These are phyloP conservation scores for Luscinia megarhynchos DNA, from an alignment of 2,797 vertebrate species.

Conservation along the genomic window DNA sequence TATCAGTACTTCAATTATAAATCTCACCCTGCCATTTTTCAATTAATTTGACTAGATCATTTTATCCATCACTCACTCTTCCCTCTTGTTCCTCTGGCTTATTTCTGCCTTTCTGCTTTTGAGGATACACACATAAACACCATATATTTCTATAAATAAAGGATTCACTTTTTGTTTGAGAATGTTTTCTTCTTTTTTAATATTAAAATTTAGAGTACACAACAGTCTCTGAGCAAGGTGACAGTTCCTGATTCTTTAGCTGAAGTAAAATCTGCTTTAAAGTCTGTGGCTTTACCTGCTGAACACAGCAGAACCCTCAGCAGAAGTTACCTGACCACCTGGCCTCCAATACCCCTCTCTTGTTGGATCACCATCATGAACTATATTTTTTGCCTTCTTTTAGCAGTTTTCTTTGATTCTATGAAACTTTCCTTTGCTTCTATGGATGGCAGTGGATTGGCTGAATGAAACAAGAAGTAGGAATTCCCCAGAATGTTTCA, in stretches of 20 bases:
- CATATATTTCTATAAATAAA: neutral
- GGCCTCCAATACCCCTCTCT: neutral
- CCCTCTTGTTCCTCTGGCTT: neutral
- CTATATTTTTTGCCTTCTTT: neutral
- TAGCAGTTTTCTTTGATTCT: neutral
- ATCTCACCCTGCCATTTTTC: conserved; percentile 75
- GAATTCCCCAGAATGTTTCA: neutral
- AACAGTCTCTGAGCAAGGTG: neutral
- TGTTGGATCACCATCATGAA: neutral
- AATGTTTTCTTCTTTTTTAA: neutral
- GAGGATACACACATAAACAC: neutral
- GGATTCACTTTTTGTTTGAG: neutral
- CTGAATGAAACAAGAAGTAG: neutral
- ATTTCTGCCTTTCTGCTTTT: conserved; percentile 13
- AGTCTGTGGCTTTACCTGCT: neutral
- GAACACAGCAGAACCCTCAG: neutral
- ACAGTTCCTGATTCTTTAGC: neutral
- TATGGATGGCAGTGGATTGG: neutral
- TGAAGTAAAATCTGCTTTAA: neutral
- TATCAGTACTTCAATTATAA: conserved; percentile 80
- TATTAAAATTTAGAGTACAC: neutral
- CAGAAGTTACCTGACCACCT: neutral
- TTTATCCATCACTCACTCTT: conserved; percentile 66
- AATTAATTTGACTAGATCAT: conserved; percentile 73
- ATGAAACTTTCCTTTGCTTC: neutral